These are phyloP conservation scores for Meandrina meandrites DNA, from an alignment of 92 coral and sea anemone species.

Conservation along the genomic window DNA sequence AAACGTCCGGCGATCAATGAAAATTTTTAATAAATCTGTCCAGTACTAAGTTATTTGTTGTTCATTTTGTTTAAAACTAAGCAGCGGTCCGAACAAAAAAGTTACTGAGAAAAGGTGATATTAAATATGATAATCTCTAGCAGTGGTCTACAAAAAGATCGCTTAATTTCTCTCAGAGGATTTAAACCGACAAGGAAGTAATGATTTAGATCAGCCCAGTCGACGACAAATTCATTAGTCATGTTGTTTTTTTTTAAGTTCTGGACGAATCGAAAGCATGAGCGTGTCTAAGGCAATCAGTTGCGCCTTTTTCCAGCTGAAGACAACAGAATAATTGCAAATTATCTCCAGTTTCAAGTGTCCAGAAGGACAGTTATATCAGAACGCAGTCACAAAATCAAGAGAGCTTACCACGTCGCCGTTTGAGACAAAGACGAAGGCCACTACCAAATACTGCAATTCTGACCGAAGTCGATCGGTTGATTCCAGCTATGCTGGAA, in stretches of 20 bases:
- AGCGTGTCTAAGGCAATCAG: neutral
- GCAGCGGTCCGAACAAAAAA: neutral
- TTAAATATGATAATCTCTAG: neutral
- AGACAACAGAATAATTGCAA: neutral
- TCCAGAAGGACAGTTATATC: neutral
- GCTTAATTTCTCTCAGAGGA: neutral
- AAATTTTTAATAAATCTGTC: neutral
- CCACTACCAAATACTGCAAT: neutral
- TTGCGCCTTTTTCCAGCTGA: neutral
- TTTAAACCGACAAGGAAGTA: neutral
- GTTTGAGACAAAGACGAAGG: neutral
- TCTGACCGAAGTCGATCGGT: neutral
- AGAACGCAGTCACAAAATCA: neutral
- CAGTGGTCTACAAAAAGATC: neutral
- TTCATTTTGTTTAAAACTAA: neutral
- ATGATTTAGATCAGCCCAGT: neutral
- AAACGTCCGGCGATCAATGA: neutral
- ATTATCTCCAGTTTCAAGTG: neutral
- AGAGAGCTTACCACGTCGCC: neutral
- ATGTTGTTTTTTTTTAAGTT: neutral
- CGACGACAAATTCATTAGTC: neutral
- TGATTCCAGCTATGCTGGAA: neutral
- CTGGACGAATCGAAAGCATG: neutral
- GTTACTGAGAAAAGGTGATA: neutral
- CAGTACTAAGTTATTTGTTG: neutral